Evolutionary conservation across 2,888 invertebrate species (phyloP).

Genomic region (Lasioglossum oenotherae): DNA sequence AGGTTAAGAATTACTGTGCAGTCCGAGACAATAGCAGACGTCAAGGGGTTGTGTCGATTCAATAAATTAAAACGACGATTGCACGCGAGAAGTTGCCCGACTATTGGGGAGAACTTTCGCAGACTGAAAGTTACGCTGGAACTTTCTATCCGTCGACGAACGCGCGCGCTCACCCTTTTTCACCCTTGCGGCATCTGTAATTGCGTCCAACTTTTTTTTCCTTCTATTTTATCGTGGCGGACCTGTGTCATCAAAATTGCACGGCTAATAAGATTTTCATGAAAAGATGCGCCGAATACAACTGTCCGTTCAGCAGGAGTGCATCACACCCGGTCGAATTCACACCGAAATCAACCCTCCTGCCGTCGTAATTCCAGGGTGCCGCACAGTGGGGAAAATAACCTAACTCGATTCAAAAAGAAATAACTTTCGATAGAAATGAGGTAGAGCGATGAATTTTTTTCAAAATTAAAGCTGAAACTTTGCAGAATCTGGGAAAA

Average conservation of each 20-base stretch:
- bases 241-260: constrained; percentile 29
- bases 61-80: not conserved
- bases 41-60: not conserved
- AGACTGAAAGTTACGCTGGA: constrained; percentile 33
- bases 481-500: too few species aligned
- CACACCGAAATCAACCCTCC: constrained; percentile 26
- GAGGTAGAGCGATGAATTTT: too few species aligned
- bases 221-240: constrained; percentile 58
- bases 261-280: constrained; percentile 25
- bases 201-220: constrained; percentile 57
- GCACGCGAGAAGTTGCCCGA: constrained; percentile 25
- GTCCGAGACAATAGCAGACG: not conserved
- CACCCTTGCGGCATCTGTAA: constrained; percentile 39
- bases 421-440: too few species aligned
- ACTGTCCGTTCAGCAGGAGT: constrained; percentile 37
- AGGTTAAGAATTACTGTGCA: not conserved
- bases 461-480: too few species aligned
- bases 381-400: too few species aligned
- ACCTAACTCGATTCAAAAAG: too few species aligned
- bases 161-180: constrained; percentile 25
- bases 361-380: constrained; percentile 2
- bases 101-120: constrained; percentile 26
- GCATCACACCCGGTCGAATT: constrained; percentile 73
- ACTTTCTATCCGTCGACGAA: constrained; percentile 18
- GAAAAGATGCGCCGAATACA: constrained; percentile 23